Percentiles rank a stretch among this genome's conserved stretches.
phyloP scores from a whole-genome alignment of 2,888 invertebrate species.

The Lumbricus terrestris region DNA sequence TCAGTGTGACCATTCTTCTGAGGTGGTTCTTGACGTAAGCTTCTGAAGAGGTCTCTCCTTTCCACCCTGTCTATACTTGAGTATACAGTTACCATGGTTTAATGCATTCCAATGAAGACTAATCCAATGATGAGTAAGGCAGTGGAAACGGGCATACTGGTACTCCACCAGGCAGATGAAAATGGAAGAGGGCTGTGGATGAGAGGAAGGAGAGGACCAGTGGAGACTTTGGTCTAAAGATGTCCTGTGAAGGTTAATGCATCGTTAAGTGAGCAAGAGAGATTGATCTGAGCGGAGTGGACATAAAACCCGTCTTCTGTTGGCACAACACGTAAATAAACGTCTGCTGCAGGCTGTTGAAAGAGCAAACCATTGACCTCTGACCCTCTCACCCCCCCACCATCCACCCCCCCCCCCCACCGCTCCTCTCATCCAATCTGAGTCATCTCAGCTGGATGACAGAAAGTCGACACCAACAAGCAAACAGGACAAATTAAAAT shows the following conservation, averaged over 20 bases:
- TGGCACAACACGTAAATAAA: not conserved
- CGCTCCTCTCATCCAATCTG: not conserved
- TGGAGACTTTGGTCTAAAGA: too few relatives aligned
- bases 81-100: not conserved
- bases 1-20: not conserved
- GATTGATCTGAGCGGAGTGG: not conserved
- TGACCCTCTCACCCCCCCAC: not conserved
- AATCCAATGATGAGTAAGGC: not conserved
- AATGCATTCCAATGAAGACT: constrained; percentile 3
- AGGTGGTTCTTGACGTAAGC: not conserved
- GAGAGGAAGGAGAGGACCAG: not conserved
- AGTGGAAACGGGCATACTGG: not conserved
- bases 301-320: not conserved
- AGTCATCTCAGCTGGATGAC: not conserved
- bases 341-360: not conserved
- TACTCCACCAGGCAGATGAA: not conserved
- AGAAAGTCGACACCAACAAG: not conserved
- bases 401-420: not conserved
- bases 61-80: not conserved
- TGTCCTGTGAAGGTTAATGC: not conserved
- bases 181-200: not conserved
- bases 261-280: not conserved
- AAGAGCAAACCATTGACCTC: not conserved
- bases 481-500: constrained; percentile 3
- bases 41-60: not conserved